Base-by-base conservation (phyloP, 2,888 invertebrate species). In the Polyommatus iphigenia region DNA sequence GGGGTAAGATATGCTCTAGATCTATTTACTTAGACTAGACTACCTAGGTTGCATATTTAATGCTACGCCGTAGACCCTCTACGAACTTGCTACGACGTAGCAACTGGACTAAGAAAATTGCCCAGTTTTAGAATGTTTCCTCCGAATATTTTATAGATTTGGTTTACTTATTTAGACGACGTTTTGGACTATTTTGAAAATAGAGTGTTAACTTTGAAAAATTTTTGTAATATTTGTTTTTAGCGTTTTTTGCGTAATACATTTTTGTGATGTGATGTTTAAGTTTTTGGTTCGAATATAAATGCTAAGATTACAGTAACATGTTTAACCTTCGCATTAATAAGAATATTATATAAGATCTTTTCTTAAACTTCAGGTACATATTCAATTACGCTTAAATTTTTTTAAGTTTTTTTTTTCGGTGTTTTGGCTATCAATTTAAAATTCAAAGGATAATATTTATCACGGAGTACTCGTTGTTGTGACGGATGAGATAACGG, bases 1-100 rank as follows among this genome's bases (percentile, higher is more conserved):
- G 18, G 72, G 72, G n/a, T 72, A 72, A 72, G 72, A 72, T 72
- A 72, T 72, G 71, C 67, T 67, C 67, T 15, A 72, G 72, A 72
- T 41, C 72, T 72, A 41, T 36, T 41, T 41, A 72, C 36, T 36
- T 71, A 71, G 71, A 36, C 41, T n/a, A 71, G 67, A 41, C 71
- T n/a, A 71, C 36, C 32, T 72, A 54, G 54, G 72, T 18, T 72
- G 41, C 72, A 72, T 72, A 72, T 72, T 72, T 72, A 18, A 72
- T 72, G 24, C 72, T 41, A 41, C 72, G 36, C 8, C 72, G 72
- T 36, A 72, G 67, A 67, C 15, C 67, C 72, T 36, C 72, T 72
- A 72, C 72, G 72, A 41, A 36, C 7, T 15, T 18, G 41, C 67
- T 67, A 67, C 67, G 67, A 4, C 67, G 67, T 67, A 67, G 67